Evolutionary conservation across 2,888 invertebrate genomes (phyloP), one percentile per base, ranked within the genome.

Genomic region (Sarcophaga carnaria): DNA sequence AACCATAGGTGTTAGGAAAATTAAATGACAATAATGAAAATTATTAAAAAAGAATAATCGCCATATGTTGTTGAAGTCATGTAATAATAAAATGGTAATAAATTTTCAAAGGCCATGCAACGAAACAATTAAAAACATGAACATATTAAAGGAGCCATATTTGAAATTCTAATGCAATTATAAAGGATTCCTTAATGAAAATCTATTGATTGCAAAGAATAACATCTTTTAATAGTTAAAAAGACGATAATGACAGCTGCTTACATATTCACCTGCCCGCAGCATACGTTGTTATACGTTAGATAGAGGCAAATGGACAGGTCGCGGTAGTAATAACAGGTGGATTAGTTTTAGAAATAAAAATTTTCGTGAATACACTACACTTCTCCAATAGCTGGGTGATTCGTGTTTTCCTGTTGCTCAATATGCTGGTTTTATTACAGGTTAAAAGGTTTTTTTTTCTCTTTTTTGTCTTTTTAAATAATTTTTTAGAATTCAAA

Each of bases 261-360:
- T 60, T 75, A 20, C 69, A 74, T 82, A 87, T 81, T 82, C 87
- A 87, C 84, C 87, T 87, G 87, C 84, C 87, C 81, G 83, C 84
- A 87, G 84, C 84, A 84, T 75, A 87, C 87, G 71, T 67, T 66
- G 2, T 2, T 11, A 3, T 22, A 17, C 17, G 12, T 59, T 72
- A 54, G 54, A 5, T 17, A 54, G 12, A 54, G 54, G 17, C 12
- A 70, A 45, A 71, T 76, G 75, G 69, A 27, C 80, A 81, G 63
- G 60, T 37, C 77, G 69, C n/a, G 20, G 37, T 37, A 14, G 66
- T 71, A 14, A 62, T 71, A 87, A 84, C 87, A 87, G 87, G 87
- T 87, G 87, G 81, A 84, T 87, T 79, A 82, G 54, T 37, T 54
- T 86, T 75, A 78, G 74, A 83, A 78, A 70, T 71, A 67, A 27